Evolutionary conservation across 1,140 invertebrate species (phyloP), one percentile per base, ranked within the genome.

Genomic region (Scaptodrosophila lebanonensis): DNA sequence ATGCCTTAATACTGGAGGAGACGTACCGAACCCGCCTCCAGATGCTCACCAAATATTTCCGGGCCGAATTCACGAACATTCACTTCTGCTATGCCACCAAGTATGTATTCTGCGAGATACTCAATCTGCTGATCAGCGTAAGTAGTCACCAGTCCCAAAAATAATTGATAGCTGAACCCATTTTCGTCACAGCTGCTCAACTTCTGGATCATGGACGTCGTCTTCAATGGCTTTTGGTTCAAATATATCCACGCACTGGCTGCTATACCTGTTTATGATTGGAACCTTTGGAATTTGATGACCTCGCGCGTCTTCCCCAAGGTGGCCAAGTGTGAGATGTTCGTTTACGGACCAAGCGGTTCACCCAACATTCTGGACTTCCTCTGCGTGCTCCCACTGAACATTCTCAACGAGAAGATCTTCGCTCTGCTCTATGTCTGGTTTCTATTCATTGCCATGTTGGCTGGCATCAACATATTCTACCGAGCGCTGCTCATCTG

Each of bases 391-490:
- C 86, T 95, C 22, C 91, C 93, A 0, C 69, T 95, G 11, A 95
- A 95, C 71, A 91, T 94, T 54, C 88, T 95, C 9, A 94, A 94
- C 73, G 93, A 94, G 73, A 95, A 95, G 77, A 91, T 94, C 30
- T 95, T 93, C 61, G 88, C 93, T 3, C 89, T 95, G 43, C 86
- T 95, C 0, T 94, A 93, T 91, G 92, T 95, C 82, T 95, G 94
- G 94, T 91, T 95, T 50, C 89, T 94, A 20, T 87, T 93, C 39
- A 85, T 95, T 8, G 88, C 91, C 8, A 83, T 91, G 38, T 51
- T 94, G 7, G 91, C 93, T 0, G 88, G 88, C 6, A 63, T 93
- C 12, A 89, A 91, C 15, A 83, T 95, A 1, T 56, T 93, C 1
- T 94, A 93, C 64, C 86, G 86, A 2, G 15, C 67, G 1, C 0